Evolutionary conservation across 2,113 vertebrate species (phyloP).

Genomic region (Sciurus niger): DNA sequence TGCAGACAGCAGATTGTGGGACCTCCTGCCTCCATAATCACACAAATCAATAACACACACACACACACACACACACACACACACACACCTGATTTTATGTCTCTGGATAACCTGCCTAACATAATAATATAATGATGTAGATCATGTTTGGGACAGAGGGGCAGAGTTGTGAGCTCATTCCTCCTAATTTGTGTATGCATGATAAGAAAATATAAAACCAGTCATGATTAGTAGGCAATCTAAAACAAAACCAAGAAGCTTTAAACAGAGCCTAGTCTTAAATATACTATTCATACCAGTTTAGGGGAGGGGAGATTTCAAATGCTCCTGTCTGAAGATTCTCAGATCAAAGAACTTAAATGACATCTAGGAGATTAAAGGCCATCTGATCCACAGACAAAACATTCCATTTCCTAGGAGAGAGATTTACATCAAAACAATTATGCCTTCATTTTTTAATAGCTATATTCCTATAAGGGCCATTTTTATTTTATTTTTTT

Average conservation of each 20-base stretch:
- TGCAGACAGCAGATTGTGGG: not conserved
- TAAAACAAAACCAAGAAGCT: slow-evolving; percentile 20
- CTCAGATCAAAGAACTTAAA: slow-evolving; percentile 30
- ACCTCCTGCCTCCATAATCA: not conserved
- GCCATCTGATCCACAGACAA: not conserved
- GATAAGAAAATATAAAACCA: not conserved
- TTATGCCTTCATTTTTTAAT: not conserved
- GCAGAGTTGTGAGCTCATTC: not conserved
- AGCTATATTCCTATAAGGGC: not conserved
- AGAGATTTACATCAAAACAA: slow-evolving; percentile 52
- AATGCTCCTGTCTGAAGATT: slow-evolving; percentile 10
- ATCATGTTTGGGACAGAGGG: not conserved
- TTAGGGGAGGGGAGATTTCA: not conserved
- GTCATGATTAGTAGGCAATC: not conserved
- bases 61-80: not conserved
- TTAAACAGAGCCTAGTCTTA: not conserved
- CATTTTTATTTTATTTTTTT: slow-evolving; percentile 27
- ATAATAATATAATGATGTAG: not conserved
- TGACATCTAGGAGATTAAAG: slow-evolving; percentile 30
- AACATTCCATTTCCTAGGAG: not conserved
- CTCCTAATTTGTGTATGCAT: slow-evolving; percentile 17
- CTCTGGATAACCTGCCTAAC: not conserved
- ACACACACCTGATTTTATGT: not conserved
- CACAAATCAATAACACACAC: not conserved
- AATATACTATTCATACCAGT: not conserved